Evolutionary conservation across 2,113 vertebrate species (phyloP).

Genomic region (Strix uralensis): DNA sequence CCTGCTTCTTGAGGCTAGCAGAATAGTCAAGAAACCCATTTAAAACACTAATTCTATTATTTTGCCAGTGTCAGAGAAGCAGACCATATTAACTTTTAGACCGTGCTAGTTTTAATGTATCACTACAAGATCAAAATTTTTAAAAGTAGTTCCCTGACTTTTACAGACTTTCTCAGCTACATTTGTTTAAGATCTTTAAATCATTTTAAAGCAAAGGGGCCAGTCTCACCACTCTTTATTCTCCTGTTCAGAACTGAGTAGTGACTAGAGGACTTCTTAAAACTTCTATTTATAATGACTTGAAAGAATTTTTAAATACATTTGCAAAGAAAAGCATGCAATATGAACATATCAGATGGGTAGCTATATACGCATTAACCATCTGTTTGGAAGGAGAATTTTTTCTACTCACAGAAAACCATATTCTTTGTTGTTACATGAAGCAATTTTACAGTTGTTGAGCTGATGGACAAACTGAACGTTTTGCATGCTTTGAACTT

Average conservation of each 20-base stretch:
- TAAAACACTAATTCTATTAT: neutral
- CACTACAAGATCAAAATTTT: neutral
- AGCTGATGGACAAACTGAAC: neutral
- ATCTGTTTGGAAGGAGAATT: neutral
- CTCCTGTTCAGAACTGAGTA: neutral
- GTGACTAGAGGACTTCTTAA: neutral
- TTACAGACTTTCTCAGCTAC: neutral
- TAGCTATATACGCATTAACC: neutral
- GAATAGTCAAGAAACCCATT: neutral
- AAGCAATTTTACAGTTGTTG: neutral
- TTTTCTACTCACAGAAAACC: neutral
- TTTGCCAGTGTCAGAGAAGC: neutral
- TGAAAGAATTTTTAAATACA: neutral
- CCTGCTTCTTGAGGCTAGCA: neutral
- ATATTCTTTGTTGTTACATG: neutral
- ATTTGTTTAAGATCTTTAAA: neutral
- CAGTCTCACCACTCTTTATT: neutral
- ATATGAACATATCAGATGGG: neutral
- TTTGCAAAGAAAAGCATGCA: neutral
- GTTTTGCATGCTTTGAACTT: neutral
- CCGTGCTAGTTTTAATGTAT: neutral
- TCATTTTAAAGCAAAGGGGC: neutral
- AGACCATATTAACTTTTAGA: neutral
- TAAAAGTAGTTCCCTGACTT: neutral
- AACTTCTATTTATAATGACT: neutral